Base-by-base conservation (phyloP, 1,140 invertebrate species). In the Hetaerina americana region DNA sequence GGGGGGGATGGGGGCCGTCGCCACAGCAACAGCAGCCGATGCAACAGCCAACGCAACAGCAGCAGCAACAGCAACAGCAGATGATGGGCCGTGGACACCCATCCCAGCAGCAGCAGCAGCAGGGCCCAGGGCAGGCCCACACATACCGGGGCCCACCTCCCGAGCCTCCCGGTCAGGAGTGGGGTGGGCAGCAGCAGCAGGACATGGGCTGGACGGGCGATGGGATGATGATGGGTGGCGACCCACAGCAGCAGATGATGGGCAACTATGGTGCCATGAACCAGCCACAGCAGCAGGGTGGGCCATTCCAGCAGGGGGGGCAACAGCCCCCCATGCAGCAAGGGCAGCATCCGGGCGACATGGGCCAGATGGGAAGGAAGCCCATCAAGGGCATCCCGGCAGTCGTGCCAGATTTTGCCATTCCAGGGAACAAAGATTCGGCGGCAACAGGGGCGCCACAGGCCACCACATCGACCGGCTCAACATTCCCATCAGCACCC, bases 401-500 rank as follows among this genome's bases (percentile, higher is more conserved):
- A 66, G 78, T 80, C 15, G 75, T 81, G 27, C 80, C 80, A 31
- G 78, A 80, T 67, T 79, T 80, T 72, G 74, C 75, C 22, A 75
- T 75, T 40, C 75, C 74, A 26, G 71, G 73, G 66, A 73, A 74
- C 71, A 75, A 76, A 75, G 74, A 75, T 70, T 75, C 74, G 40
- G 72, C 74, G 26, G 75, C 71, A 66, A 71, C 49, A 24, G 66
- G 68, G 3, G 68, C 69, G 22, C 66, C 74, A 24, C n/a, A 40
- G 67, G 66, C 26, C 27, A 68, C 27, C 22, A 40, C n/a, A 12
- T 40, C 66, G 27, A 74, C 24, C 68, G 72, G 71, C 18, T 49
- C 69, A 66, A 73, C 72, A 15, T 75, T 77, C 66, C 72, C 73
- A 10, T 77, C 75, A 8, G 82, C 86, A 6, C 88, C 88, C 22